Evolutionary conservation across 2,888 invertebrate species (phyloP).

Genomic region (Zootermopsis nevadensis): DNA sequence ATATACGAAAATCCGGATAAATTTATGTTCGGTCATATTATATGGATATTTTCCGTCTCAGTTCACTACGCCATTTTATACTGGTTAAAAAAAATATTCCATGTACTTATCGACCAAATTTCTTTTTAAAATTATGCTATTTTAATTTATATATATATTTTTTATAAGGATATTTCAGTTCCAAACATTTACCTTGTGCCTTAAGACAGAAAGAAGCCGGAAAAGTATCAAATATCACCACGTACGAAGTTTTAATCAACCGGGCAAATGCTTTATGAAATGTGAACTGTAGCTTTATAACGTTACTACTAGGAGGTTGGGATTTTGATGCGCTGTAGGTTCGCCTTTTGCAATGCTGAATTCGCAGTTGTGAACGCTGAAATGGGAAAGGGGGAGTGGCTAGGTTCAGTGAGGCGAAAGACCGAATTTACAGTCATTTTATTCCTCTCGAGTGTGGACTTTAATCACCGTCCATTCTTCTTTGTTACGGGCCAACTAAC

Average conservation of each 20-base stretch:
- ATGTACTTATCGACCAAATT: neutral
- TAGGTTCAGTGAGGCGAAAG: constrained; percentile 2
- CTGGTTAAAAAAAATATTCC: too few relatives aligned
- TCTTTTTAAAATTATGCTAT: too few relatives aligned
- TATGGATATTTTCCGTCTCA: neutral
- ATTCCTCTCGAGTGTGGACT: neutral
- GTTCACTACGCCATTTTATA: neutral
- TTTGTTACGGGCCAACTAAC: neutral
- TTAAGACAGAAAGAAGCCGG: too few relatives aligned
- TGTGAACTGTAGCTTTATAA: neutral
- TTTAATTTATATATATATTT: too few relatives aligned
- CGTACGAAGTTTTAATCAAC: too few relatives aligned
- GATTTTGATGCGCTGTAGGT: neutral
- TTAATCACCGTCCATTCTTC: constrained; percentile 10
- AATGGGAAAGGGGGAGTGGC: neutral
- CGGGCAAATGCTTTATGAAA: neutral
- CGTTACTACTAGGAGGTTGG: neutral
- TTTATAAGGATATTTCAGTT: too few relatives aligned
- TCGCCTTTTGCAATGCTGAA: neutral
- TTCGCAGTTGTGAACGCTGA: neutral
- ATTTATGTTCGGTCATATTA: neutral
- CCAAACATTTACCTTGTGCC: too few relatives aligned
- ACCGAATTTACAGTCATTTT: constrained; percentile 7
- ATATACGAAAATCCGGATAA: constrained; percentile 1
- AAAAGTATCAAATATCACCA: too few relatives aligned